Conservation (phyloP, 2,797 vertebrate species). For the Cirrhinus mrigala region DNA sequence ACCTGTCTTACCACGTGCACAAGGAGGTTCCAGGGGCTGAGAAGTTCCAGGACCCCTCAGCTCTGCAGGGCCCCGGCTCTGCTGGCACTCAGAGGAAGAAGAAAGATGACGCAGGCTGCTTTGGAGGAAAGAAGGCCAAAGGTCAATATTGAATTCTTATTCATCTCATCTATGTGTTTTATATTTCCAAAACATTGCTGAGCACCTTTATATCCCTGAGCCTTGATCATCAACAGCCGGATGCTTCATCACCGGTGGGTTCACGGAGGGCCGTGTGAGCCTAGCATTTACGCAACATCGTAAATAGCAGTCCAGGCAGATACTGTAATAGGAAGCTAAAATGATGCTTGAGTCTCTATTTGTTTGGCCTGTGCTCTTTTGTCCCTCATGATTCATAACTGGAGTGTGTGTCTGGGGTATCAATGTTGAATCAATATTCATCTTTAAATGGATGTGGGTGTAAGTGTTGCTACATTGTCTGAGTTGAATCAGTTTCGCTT, state of each 20-base stretch:
- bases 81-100: constrained; percentile 91
- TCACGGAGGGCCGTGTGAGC: neutral
- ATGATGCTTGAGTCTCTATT: constrained; percentile 3
- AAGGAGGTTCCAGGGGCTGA: constrained; percentile 98
- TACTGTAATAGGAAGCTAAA: constrained; percentile 1
- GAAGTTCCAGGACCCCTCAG: constrained; percentile 88
- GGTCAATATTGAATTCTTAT: constrained; percentile 74
- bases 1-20: constrained; percentile 98
- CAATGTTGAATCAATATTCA: constrained; percentile 36
- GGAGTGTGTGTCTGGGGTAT: constrained; percentile 15
- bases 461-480: neutral
- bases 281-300: constrained; percentile 20
- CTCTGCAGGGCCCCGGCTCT: constrained; percentile 77
- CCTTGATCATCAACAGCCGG: neutral
- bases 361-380: constrained; percentile 13
- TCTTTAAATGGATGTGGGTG: constrained; percentile 35
- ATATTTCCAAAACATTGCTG: neutral
- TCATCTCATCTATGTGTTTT: constrained; percentile 11
- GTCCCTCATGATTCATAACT: constrained; percentile 27
- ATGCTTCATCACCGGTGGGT: neutral
- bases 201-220: neutral
- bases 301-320: neutral
- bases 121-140: constrained; percentile 98
- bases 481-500: neutral
- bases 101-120: constrained; percentile 96